These are phyloP conservation scores for Lithophane semibrunnea DNA, from an alignment of 2,888 invertebrate genomes.

Conservation along the genomic window DNA sequence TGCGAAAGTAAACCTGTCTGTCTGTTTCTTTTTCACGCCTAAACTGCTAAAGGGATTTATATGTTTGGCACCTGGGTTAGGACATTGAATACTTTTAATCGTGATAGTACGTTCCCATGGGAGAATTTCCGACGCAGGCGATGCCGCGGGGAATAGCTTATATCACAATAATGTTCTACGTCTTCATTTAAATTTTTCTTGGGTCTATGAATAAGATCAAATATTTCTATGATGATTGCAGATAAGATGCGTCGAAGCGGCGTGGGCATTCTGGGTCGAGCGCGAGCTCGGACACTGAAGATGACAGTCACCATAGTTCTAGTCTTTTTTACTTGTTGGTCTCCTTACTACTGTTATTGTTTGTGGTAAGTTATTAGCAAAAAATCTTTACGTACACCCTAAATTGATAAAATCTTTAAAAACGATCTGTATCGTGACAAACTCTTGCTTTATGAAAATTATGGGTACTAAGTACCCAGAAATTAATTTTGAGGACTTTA, in stretches of 20 bases:
- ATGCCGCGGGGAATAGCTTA: no score
- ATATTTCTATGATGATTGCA: slow-evolving; percentile 64
- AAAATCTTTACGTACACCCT: no score
- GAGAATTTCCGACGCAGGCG: no score
- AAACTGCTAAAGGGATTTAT: no score
- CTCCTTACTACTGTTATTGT: slow-evolving; percentile 97
- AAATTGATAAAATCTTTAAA: no score
- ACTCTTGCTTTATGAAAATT: neutral
- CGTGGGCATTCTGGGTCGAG: slow-evolving; percentile 95
- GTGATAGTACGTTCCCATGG: no score
- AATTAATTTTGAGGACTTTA: neutral
- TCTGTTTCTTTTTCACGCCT: no score
- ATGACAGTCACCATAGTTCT: slow-evolving; percentile 98
- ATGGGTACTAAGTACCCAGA: neutral
- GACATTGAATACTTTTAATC: no score
- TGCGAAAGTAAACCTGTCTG: neutral
- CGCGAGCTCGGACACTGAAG: slow-evolving; percentile 96
- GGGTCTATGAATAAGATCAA: neutral
- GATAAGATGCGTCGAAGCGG: slow-evolving; percentile 95
- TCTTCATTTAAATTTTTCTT: neutral
- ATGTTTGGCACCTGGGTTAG: no score
- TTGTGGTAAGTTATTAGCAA: slow-evolving; percentile 90
- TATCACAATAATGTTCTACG: neutral
- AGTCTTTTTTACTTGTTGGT: slow-evolving; percentile 98
- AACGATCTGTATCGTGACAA: no score